Conservation (phyloP, 2,113 vertebrate species). For the Zosterops lateralis region DNA sequence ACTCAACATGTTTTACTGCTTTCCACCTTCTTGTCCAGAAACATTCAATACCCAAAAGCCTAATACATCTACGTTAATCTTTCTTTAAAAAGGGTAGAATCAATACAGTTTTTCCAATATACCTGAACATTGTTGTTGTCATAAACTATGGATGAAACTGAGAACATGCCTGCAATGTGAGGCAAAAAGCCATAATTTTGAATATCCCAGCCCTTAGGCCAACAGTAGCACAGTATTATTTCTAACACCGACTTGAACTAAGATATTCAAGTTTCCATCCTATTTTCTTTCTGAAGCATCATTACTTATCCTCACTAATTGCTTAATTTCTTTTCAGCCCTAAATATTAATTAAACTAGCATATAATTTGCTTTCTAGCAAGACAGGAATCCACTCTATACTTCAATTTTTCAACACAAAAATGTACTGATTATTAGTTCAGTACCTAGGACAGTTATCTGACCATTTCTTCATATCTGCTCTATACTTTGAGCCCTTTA, state of each 20-base stretch:
- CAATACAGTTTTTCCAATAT: background rate
- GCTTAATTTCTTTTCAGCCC: background rate
- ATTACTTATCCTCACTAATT: background rate
- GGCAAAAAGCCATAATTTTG: background rate
- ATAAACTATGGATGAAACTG: background rate
- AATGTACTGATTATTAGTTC: conserved; percentile 6
- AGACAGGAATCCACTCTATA: background rate
- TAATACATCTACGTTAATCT: background rate
- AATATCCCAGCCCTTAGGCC: background rate
- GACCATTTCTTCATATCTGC: background rate
- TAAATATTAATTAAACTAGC: background rate
- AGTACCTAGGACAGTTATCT: conserved; percentile 16
- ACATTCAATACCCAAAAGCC: background rate
- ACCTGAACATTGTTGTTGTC: background rate
- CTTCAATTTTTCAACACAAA: background rate
- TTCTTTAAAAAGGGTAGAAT: background rate
- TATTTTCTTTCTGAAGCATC: conserved; percentile 6
- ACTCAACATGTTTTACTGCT: background rate
- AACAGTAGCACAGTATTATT: background rate
- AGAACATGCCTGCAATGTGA: conserved; percentile 25
- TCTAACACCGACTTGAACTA: background rate
- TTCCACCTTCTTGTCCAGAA: background rate
- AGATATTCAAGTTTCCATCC: background rate
- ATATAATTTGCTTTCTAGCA: background rate
- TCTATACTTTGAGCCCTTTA: conserved; percentile 4